Evolutionary conservation across 2,113 vertebrate species (phyloP), one percentile per base, ranked within the genome.

Genomic region (Hucho hucho): DNA sequence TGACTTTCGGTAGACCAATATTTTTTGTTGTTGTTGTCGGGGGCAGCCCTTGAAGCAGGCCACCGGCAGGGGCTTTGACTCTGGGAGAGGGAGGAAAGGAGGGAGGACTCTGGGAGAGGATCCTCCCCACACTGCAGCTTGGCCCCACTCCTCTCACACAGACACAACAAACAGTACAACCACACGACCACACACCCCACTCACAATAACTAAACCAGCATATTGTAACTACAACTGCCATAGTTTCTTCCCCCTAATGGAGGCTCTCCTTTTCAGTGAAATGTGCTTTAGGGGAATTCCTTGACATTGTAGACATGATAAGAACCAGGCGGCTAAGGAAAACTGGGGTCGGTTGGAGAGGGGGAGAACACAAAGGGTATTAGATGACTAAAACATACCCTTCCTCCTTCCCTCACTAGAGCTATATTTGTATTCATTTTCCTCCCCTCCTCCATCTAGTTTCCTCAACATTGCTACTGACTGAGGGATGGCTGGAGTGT

Each of bases 191-290:
- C 58, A 83, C 64, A 63, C 61, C 14, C 16, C 5, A 13, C 70
- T 37, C n/a, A n/a, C n/a, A 64, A 6, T 20, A 64, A 24, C 67
- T 64, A 73, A 37, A 79, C n/a, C 5, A 18, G 56, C 1, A 25
- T 16, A 56, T 63, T 80, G 64, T 24, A 4, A 66, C 67, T 14
- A 59, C 13, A n/a, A 77, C 20, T 58, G 32, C 37, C 47, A 75
- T 24, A 75, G 63, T 32, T 74, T 67, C 25, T 69, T 80, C 70
- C 76, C 77, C 70, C 76, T 81, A 75, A 68, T 68, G 65, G 59
- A 72, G 46, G 70, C 87, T 88, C 88, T 87, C 88, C 87, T 81
- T 85, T 83, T 67, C 87, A 84, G 79, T 77, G 74, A 78, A 69
- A 20, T 73, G 72, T 14, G 64, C 79, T 81, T 46, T 72, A 32